Conservation (phyloP, 2,888 invertebrate genomes). For the Syritta pipiens region DNA sequence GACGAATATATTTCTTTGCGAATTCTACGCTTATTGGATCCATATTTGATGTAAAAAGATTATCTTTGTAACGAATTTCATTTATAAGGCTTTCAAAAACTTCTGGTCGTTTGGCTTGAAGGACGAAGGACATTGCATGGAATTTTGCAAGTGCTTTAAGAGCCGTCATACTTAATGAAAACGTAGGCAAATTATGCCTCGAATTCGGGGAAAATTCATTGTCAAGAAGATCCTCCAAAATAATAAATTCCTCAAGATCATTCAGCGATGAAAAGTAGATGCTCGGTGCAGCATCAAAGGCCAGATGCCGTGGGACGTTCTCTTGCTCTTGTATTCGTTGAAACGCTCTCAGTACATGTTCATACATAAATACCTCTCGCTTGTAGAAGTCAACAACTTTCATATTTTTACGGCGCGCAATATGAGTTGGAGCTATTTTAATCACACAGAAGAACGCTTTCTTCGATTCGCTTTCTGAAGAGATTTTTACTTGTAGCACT, state of each 20-base stretch:
- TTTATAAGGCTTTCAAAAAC: slow-evolving; percentile 69
- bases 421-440: slow-evolving; percentile 74
- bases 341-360: slow-evolving; percentile 72
- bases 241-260: slow-evolving; percentile 73
- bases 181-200: slow-evolving; percentile 76
- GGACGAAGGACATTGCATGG: slow-evolving; percentile 80
- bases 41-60: slow-evolving; percentile 72
- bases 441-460: slow-evolving; percentile 69
- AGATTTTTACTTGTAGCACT: slow-evolving; percentile 70
- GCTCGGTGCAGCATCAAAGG: slow-evolving; percentile 70
- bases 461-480: neutral
- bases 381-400: slow-evolving; percentile 73
- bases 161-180: slow-evolving; percentile 77
- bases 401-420: slow-evolving; percentile 73
- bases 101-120: slow-evolving; percentile 74
- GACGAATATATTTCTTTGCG: slow-evolving; percentile 73
- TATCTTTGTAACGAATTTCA: slow-evolving; percentile 71
- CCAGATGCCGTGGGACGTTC: slow-evolving; percentile 1
- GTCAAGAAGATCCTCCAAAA: slow-evolving; percentile 73
- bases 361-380: slow-evolving; percentile 75
- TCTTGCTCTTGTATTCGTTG: slow-evolving; percentile 44
- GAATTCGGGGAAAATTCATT: slow-evolving; percentile 71
- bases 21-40: slow-evolving; percentile 73
- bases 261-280: slow-evolving; percentile 71
- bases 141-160: slow-evolving; percentile 79